Evolutionary conservation across 1,140 invertebrate species (phyloP).

Genomic region (Reticulitermes speratus): DNA sequence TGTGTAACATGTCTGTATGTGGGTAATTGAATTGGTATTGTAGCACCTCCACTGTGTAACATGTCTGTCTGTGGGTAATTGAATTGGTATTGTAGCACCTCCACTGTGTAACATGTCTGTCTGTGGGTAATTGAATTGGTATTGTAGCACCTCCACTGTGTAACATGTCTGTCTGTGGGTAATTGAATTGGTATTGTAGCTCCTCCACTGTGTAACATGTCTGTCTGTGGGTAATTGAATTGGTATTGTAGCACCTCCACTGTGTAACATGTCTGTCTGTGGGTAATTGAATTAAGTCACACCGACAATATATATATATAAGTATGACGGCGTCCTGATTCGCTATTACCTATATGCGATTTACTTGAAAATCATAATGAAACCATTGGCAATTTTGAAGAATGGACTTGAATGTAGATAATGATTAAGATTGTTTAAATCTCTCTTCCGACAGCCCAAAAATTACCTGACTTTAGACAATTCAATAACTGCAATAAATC

Average conservation of each 20-base stretch:
- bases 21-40: background rate
- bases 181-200: background rate
- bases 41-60: background rate
- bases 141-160: too few species aligned
- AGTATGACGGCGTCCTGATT: background rate
- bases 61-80: background rate
- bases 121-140: background rate
- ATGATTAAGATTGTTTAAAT: background rate
- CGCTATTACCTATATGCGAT: background rate
- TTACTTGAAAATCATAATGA: background rate
- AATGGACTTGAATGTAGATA: background rate
- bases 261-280: background rate
- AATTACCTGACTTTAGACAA: background rate
- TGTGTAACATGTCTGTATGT: background rate
- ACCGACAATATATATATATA: background rate
- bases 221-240: background rate
- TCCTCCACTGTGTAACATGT: background rate
- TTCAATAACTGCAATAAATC: constrained; percentile 1
- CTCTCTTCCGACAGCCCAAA: background rate
- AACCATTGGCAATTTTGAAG: background rate
- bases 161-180: background rate
- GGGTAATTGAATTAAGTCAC: background rate
- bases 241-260: background rate
- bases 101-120: background rate
- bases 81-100: background rate